Evolutionary conservation across 2,113 vertebrate genomes (phyloP).

Genomic region (Melanotaenia duboulayi): DNA sequence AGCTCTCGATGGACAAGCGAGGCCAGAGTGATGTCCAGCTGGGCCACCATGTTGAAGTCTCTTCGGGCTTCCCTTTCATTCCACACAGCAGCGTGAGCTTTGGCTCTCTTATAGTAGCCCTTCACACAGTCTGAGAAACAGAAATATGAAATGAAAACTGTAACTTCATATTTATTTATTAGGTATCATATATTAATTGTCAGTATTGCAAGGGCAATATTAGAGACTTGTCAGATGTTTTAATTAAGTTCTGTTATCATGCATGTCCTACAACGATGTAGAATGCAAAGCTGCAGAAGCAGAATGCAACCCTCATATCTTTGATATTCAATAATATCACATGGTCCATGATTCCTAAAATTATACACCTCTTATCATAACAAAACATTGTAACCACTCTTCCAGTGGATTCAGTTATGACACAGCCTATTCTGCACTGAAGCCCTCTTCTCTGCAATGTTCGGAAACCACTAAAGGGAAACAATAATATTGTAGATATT

Average conservation of each 20-base stretch:
- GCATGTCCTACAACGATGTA: too few relatives aligned
- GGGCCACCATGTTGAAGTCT: slow-evolving; percentile 83
- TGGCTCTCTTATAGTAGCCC: slow-evolving; percentile 89
- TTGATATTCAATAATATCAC: too few relatives aligned
- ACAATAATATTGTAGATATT: neutral
- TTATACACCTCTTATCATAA: too few relatives aligned
- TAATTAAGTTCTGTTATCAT: too few relatives aligned
- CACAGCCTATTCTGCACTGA: neutral
- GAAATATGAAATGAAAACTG: neutral
- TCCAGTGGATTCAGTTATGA: neutral
- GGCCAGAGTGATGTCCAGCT: slow-evolving; percentile 81
- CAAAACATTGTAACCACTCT: too few relatives aligned
- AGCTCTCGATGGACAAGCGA: slow-evolving; percentile 81
- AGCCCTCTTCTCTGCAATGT: neutral
- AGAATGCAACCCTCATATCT: too few relatives aligned
- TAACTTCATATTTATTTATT: neutral
- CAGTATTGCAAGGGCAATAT: too few relatives aligned
- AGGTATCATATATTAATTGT: neutral
- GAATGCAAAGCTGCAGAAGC: too few relatives aligned
- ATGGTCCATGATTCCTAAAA: too few relatives aligned
- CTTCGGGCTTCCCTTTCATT: slow-evolving; percentile 83
- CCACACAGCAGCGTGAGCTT: slow-evolving; percentile 88
- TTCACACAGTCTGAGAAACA: slow-evolving; percentile 85
- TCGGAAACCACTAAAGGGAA: neutral
- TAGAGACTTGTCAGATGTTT: too few relatives aligned